Conservation (phyloP, 2,113 vertebrate genomes). For the Catharus fuscescens region DNA sequence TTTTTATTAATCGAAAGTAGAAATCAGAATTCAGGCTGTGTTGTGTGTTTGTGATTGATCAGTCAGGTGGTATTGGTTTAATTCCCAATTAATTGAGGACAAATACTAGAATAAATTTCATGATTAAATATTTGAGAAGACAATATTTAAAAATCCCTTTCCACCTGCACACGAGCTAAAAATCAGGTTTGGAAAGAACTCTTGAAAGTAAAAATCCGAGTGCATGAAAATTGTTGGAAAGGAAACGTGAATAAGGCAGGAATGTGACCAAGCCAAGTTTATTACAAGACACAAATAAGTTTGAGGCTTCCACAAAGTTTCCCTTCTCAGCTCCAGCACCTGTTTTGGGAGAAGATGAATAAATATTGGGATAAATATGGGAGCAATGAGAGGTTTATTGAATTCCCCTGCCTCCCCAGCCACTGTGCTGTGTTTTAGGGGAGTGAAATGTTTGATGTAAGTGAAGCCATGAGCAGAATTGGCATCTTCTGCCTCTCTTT, state of each 20-base stretch:
- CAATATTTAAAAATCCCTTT: not conserved
- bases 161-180: not conserved
- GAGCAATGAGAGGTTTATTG: not conserved
- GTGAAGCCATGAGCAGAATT: not conserved
- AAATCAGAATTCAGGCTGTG: not conserved
- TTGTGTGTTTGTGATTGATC: not conserved
- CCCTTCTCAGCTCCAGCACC: not conserved
- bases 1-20: not conserved
- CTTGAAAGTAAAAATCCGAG: not conserved
- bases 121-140: not conserved
- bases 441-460: accelerated
- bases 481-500: not conserved
- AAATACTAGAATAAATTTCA: not conserved
- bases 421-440: not conserved
- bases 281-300: not conserved
- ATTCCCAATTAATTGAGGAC: not conserved
- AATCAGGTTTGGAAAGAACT: not conserved
- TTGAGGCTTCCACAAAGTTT: not conserved
- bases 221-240: not conserved
- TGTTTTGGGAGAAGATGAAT: not conserved
- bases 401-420: not conserved
- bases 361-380: not conserved
- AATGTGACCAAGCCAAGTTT: not conserved
- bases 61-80: not conserved
- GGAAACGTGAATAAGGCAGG: not conserved